Conservation (phyloP, 2,797 vertebrate genomes). For the Anguilla anguilla region DNA sequence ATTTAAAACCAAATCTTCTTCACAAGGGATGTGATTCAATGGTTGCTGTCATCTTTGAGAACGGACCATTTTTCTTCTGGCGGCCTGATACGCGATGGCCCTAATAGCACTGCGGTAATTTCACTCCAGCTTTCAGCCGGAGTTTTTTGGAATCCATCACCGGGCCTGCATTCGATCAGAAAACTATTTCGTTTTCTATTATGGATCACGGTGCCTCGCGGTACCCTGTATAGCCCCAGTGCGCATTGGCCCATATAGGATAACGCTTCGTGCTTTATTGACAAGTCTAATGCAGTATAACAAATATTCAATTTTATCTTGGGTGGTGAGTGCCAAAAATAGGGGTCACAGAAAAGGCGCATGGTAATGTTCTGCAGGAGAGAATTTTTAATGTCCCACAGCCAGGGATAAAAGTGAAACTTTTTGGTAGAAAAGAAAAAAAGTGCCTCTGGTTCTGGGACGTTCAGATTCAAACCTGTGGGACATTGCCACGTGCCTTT, state of each 20-base stretch:
- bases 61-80: constrained; percentile 45
- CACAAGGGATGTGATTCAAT: constrained; percentile 38
- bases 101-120: constrained; percentile 44
- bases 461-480: neutral
- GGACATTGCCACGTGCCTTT: neutral
- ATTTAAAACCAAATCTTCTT: constrained; percentile 60
- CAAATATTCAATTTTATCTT: constrained; percentile 9
- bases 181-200: constrained; percentile 11
- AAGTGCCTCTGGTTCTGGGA: neutral
- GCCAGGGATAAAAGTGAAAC: neutral
- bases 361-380: neutral
- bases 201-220: neutral
- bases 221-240: neutral
- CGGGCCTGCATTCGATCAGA: neutral
- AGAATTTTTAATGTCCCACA: neutral
- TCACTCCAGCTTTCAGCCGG: constrained; percentile 17
- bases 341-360: neutral
- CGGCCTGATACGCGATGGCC: constrained; percentile 41
- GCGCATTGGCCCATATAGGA: neutral
- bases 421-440: neutral
- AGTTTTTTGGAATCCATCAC: constrained; percentile 15
- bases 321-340: neutral
- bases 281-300: constrained; percentile 1
- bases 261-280: neutral
- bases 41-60: constrained; percentile 39